These are phyloP conservation scores for Toxotes chatareus DNA, from an alignment of 2,113 vertebrate genomes.

Conservation along the genomic window DNA sequence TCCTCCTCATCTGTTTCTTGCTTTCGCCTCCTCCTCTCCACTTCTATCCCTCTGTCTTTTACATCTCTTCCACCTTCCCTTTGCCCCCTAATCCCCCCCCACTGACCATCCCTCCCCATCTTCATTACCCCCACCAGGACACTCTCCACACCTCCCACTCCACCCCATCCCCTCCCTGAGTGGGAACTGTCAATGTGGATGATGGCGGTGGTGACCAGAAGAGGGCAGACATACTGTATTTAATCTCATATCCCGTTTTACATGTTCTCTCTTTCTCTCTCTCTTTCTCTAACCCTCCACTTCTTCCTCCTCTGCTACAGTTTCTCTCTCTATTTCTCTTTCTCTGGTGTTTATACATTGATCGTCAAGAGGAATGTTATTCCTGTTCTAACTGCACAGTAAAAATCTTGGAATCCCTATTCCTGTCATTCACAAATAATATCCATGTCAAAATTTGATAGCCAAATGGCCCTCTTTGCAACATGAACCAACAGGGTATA, in stretches of 20 bases:
- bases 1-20: neutral
- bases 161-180: neutral
- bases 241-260: constrained; percentile 76
- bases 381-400: neutral
- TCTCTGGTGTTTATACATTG: constrained; percentile 30
- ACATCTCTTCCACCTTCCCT: too few relatives aligned
- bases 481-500: neutral
- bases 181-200: constrained; percentile 52
- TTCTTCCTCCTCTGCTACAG: constrained; percentile 17
- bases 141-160: neutral
- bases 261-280: constrained; percentile 34
- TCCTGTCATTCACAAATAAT: neutral
- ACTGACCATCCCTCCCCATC: too few relatives aligned
- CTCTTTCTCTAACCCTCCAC: neutral
- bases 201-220: constrained; percentile 85
- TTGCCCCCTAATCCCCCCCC: too few relatives aligned
- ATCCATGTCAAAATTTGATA: neutral
- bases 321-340: neutral
- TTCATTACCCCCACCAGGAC: too few relatives aligned
- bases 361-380: constrained; percentile 30
- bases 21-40: constrained; percentile 11
- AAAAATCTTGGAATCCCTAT: neutral
- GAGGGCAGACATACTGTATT: constrained; percentile 91
- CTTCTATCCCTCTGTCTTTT: neutral
- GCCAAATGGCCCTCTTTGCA: neutral